Conservation (phyloP, 2,888 invertebrate species). For the Acronicta psi region DNA sequence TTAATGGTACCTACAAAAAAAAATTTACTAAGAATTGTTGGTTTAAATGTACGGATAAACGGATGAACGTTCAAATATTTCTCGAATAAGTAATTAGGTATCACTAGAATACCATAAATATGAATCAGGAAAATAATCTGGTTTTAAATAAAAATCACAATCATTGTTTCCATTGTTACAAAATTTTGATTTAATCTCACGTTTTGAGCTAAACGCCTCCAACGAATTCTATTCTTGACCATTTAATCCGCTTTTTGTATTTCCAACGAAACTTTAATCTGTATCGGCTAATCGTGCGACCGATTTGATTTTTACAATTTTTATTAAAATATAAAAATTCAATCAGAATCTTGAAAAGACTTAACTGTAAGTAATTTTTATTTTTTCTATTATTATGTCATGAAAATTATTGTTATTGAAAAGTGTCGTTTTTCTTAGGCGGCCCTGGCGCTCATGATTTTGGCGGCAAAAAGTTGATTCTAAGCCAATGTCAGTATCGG, state of each 20-base stretch:
- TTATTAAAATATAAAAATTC: slow-evolving; percentile 39
- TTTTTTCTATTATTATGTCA: slow-evolving; percentile 58
- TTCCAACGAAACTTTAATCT: slow-evolving; percentile 39
- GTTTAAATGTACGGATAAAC: no score
- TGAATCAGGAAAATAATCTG: background rate
- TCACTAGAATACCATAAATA: background rate
- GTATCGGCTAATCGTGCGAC: slow-evolving; percentile 31
- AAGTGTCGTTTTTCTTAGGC: slow-evolving; percentile 64
- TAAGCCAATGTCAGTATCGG: slow-evolving; percentile 82
- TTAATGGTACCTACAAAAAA: no score
- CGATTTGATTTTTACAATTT: slow-evolving; percentile 29
- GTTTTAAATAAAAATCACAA: slow-evolving; percentile 3
- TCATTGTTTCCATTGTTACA: slow-evolving; percentile 12
- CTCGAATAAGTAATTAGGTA: no score
- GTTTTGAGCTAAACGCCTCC: slow-evolving; percentile 14
- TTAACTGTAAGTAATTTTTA: slow-evolving; percentile 44
- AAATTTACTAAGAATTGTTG: no score
- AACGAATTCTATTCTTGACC: slow-evolving; percentile 29
- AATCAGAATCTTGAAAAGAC: slow-evolving; percentile 49
- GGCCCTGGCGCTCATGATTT: slow-evolving; percentile 71
- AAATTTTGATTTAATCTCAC: slow-evolving; percentile 23
- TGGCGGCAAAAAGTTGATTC: slow-evolving; percentile 77
- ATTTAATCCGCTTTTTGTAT: slow-evolving; percentile 41
- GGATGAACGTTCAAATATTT: no score
- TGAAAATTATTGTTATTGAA: slow-evolving; percentile 57